phyloP scores from a whole-genome alignment of 2,888 invertebrate genomes.

The Teinopalpus imperialis region DNA sequence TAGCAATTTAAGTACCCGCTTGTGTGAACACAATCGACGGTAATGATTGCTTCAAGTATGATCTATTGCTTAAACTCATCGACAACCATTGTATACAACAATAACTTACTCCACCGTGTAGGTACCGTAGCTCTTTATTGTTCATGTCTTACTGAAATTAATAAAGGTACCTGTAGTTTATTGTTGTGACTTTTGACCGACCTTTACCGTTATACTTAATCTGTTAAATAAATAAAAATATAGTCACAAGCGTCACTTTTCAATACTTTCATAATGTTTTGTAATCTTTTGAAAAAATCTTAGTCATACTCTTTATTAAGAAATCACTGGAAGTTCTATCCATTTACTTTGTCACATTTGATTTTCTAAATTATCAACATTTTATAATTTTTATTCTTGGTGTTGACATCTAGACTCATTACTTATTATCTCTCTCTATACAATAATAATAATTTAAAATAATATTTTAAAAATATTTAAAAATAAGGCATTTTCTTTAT shows the following conservation, averaged over 20 bases:
- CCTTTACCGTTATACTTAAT: slow-evolving; percentile 12
- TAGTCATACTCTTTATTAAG: no score
- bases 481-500: no score
- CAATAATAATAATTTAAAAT: no score
- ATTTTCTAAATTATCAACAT: no score
- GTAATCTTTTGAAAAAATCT: no score
- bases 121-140: slow-evolving; percentile 8
- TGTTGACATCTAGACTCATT: no score
- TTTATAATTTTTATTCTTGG: no score
- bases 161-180: slow-evolving; percentile 6
- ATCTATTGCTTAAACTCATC: slow-evolving; percentile 25
- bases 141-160: slow-evolving; percentile 11
- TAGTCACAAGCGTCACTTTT: neutral
- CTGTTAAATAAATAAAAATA: neutral
- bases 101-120: slow-evolving; percentile 13
- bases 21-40: slow-evolving; percentile 26
- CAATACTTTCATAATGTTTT: no score
- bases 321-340: no score
- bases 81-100: slow-evolving; percentile 21
- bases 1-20: slow-evolving; percentile 16
- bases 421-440: no score
- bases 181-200: slow-evolving; percentile 16
- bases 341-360: no score
- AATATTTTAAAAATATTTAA: no score
- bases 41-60: slow-evolving; percentile 23